These are phyloP conservation scores for Mus spretus DNA, from an alignment of 2,797 vertebrate genomes.

Conservation along the genomic window DNA sequence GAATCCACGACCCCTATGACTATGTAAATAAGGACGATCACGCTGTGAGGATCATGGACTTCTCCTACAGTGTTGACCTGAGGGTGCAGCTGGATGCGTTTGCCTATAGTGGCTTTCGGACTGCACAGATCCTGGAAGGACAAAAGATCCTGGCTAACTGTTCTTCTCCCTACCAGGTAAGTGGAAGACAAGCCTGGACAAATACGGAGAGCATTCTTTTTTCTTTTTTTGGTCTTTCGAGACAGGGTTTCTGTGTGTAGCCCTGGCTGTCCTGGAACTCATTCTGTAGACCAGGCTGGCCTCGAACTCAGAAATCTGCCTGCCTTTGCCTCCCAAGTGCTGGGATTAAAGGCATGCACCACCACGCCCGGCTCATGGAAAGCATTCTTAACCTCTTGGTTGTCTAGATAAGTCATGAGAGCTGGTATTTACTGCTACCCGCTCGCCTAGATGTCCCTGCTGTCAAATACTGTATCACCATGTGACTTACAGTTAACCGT, in stretches of 20 bases:
- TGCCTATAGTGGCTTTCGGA: slow-evolving; percentile 85
- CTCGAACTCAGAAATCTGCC: no score
- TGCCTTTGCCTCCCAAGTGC: no score
- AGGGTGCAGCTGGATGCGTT: slow-evolving; percentile 77
- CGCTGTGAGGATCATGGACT: slow-evolving; percentile 90
- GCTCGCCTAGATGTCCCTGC: slow-evolving; percentile 66
- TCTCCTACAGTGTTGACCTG: slow-evolving; percentile 90
- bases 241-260: no score
- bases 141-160: slow-evolving; percentile 87
- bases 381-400: slow-evolving; percentile 42
- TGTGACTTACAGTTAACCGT: slow-evolving; percentile 43
- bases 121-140: slow-evolving; percentile 85
- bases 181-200: slow-evolving; percentile 59
- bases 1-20: slow-evolving; percentile 86
- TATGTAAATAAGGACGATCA: slow-evolving; percentile 73
- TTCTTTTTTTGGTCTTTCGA: no score
- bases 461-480: slow-evolving; percentile 53
- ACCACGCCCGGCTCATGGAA: not conserved
- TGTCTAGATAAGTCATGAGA: slow-evolving; percentile 1
- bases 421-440: slow-evolving; percentile 41
- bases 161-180: slow-evolving; percentile 88
- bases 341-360: no score
- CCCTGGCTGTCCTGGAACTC: no score
- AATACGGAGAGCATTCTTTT: slow-evolving; percentile 56
- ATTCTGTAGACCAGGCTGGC: no score